phyloP scores from a whole-genome alignment of 2,888 invertebrate species.

The Synergus laeviventris region DNA sequence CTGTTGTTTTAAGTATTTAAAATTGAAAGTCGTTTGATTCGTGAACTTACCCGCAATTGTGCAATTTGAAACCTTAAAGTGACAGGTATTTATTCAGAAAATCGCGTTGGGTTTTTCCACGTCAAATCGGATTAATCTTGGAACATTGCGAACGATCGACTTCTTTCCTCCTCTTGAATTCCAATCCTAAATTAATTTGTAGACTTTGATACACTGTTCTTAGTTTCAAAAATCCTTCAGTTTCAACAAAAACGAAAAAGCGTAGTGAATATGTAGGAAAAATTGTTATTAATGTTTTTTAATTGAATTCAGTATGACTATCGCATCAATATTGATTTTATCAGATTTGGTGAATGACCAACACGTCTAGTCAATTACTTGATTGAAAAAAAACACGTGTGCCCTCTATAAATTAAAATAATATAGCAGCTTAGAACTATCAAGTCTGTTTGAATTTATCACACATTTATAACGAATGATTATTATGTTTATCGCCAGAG shows the following conservation, averaged over 20 bases:
- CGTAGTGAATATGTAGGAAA: background rate
- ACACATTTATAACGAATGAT: background rate
- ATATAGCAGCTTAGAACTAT: background rate
- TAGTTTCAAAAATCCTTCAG: background rate
- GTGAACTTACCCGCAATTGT: background rate
- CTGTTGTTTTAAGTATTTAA: too few relatives aligned
- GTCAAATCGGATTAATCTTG: slow-evolving; percentile 23
- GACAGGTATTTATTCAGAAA: slow-evolving; percentile 1
- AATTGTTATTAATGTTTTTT: slow-evolving; percentile 11
- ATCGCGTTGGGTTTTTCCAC: background rate
- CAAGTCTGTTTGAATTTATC: background rate
- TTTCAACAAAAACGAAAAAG: background rate
- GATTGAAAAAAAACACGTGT: slow-evolving; percentile 13
- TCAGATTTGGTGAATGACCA: background rate
- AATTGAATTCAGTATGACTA: background rate
- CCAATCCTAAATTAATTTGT: background rate
- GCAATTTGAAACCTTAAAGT: slow-evolving; percentile 13
- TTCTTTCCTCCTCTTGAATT: slow-evolving; percentile 8
- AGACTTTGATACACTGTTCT: background rate
- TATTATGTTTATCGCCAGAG: background rate
- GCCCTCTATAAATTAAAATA: background rate
- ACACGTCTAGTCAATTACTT: slow-evolving; percentile 28
- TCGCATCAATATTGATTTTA: slow-evolving; percentile 31
- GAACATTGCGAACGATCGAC: slow-evolving; percentile 20
- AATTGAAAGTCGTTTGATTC: background rate